Evolutionary conservation across 2,113 vertebrate genomes (phyloP).

Genomic region (Paracanthobrama guichenoti): DNA sequence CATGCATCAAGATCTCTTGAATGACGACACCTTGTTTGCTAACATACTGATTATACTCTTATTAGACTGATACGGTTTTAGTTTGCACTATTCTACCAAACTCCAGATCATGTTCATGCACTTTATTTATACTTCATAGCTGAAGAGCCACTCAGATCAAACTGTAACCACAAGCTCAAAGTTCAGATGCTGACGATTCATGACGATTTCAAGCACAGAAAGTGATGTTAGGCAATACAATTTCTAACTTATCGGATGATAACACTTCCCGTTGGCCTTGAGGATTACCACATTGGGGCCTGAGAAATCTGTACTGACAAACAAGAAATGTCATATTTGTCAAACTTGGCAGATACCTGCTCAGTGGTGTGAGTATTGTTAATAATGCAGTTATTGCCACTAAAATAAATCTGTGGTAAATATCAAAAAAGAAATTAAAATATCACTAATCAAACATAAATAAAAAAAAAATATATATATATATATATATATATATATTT

Average conservation of each 20-base stretch:
- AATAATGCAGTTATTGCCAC: neutral
- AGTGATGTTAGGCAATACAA: neutral
- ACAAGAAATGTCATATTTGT: neutral
- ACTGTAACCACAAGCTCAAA: conserved; percentile 6
- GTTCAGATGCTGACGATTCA: neutral
- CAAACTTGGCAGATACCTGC: neutral
- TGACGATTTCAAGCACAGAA: neutral
- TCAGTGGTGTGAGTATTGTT: neutral
- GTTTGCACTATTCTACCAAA: neutral
- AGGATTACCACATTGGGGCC: neutral
- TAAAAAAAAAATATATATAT: no score
- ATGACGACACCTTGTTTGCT: conserved; percentile 4
- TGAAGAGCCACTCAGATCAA: neutral
- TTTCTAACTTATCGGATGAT: neutral
- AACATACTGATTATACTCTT: conserved; percentile 3
- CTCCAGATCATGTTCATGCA: conserved; percentile 4
- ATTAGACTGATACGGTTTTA: neutral
- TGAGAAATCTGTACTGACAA: neutral
- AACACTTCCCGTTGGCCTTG: conserved; percentile 2
- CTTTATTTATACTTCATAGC: neutral
- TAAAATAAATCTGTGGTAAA: neutral
- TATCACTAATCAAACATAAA: no score
- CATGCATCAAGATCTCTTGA: neutral
- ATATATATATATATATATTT: no score
- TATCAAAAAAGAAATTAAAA: neutral